A percentile compares a stretch with the other conserved stretches of the same genome.
Conservation (phyloP, 2,888 invertebrate species). For the Prostheceraeus crozeri region DNA sequence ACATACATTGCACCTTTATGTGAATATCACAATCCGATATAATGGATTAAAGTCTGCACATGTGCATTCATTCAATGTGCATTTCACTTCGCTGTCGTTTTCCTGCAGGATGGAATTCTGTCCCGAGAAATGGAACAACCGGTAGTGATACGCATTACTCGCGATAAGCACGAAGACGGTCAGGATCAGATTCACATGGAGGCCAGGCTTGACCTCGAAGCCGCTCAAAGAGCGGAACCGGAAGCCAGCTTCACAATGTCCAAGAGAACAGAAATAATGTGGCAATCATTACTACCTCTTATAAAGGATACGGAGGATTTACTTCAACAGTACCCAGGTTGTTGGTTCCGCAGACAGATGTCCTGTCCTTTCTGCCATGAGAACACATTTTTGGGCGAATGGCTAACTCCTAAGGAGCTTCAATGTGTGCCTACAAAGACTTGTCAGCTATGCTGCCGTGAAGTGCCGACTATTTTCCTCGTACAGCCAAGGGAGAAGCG, state of each 20-base stretch:
- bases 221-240: not conserved
- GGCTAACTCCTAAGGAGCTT: slow-evolving; percentile 52
- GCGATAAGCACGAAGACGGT: not conserved
- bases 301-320: not conserved
- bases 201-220: not conserved
- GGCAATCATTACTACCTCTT: not conserved
- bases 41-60: too few relatives aligned
- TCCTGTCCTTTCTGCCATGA: slow-evolving; percentile 49
- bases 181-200: not conserved
- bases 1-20: too few relatives aligned
- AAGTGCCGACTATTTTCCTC: slow-evolving; percentile 47
- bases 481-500: slow-evolving; percentile 53
- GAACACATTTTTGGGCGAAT: slow-evolving; percentile 51
- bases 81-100: too few relatives aligned
- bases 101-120: slow-evolving; percentile 28
- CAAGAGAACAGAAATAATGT: not conserved
- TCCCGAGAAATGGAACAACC: not conserved
- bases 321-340: slow-evolving; percentile 2
- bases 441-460: slow-evolving; percentile 47
- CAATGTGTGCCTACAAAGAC: slow-evolving; percentile 44
- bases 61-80: too few relatives aligned
- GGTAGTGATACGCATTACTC: not conserved
- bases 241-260: not conserved
- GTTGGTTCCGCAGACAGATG: slow-evolving; percentile 47
- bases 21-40: too few relatives aligned